Evolutionary conservation across 2,888 invertebrate genomes (phyloP), one percentile per base, ranked within the genome.

Genomic region (Amphipoea lucens): DNA sequence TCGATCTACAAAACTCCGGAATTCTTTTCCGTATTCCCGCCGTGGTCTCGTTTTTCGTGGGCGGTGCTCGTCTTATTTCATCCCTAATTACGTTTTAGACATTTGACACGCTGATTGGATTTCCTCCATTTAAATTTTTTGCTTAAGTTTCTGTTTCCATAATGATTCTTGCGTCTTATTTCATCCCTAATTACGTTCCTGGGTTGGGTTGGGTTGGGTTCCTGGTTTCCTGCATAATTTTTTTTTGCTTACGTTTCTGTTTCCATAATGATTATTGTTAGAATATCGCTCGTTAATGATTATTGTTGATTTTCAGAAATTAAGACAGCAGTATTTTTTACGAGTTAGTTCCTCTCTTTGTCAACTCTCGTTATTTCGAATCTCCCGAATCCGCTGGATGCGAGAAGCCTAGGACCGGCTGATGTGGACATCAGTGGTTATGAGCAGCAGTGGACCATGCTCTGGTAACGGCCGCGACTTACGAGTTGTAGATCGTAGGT

Each of bases 181-280:
- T 79, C 83, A 73, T 76, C 63, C 62, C 20, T 83, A 86, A 86
- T 86, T 86, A 75, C 66, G 57, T 60, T n/a, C n/a, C n/a, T n/a
- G n/a, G n/a, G n/a, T n/a, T n/a, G n/a, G n/a, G n/a, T n/a, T n/a
- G n/a, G n/a, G n/a, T n/a, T n/a, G n/a, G n/a, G n/a, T n/a, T n/a
- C n/a, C n/a, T n/a, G n/a, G n/a, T n/a, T n/a, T n/a, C n/a, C n/a
- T n/a, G n/a, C n/a, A n/a, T n/a, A n/a, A n/a, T n/a, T n/a, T n/a
- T 60, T 54, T 65, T 66, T 70, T 45, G 12, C 36, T 29, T 42
- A 29, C 2, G 40, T 74, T 70, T 76, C 4, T 63, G 6, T 45
- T 57, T 57, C 0, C 6, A 1, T 83, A 23, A 20, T 57, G 0
- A 40, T 62, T 60, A 12, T 57, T 60, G 20, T 63, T 48, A 29